Evolutionary conservation across 2,113 vertebrate species (phyloP), one percentile per base, ranked within the genome.

Genomic region (Corynorhinus townsendii): DNA sequence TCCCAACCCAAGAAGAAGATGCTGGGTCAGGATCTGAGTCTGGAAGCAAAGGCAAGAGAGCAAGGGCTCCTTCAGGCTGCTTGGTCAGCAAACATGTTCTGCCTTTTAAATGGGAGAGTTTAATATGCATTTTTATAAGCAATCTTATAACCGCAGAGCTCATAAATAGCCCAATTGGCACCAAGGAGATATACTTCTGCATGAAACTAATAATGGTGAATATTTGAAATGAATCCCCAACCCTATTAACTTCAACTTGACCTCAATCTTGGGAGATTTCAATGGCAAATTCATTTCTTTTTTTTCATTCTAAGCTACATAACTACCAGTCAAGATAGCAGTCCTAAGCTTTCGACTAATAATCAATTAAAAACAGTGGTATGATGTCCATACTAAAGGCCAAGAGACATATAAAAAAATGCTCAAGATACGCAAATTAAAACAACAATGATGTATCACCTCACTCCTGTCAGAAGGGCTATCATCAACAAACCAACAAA

Each of bases 321-420:
- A 97, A 97, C 96, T 92, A 12, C 96, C 95, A 97, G 81, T 96
- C 97, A 97, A 94, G 83, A 96, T 82, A 91, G 71, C 75, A 97
- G 88, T 91, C 95, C 92, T 94, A 93, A 96, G 88, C 68, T 97
- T 92, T 98, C 89, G 95, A 96, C 72, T 96, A 82, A 91, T 97
- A 93, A 96, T 96, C 91, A 94, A 77, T 95, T 95, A 96, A 94
- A 90, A 94, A 40, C 59, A 66, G 66, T n/a, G 43, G 20, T 86
- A 47, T 45, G 77, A 62, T 28, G 59, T 62, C 26, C 26, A 28
- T 62, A 62, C 22, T 28, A 26, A 62, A 62, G 26, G 26, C 59
- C 10, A 28, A 62, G 24, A 62, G 59, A 62, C 26, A 62, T 28
- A 62, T 62, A 26, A 62, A 62, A 49, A 28, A 62, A 62, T 28